Evolutionary conservation across 2,113 vertebrate genomes (phyloP).

Genomic region (Pluvianellus socialis): DNA sequence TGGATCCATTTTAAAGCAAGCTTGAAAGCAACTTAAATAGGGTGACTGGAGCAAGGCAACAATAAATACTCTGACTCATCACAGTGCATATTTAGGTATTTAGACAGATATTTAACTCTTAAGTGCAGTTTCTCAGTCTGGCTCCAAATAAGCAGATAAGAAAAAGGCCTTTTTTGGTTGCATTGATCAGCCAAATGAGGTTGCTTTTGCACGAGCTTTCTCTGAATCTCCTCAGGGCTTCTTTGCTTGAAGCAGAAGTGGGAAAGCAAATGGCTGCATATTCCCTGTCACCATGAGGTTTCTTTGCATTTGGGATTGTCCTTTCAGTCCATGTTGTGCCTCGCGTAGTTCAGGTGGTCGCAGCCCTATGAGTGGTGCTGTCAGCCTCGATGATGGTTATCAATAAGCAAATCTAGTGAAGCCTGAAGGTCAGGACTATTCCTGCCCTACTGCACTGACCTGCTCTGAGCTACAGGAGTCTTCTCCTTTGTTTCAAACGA

Average conservation of each 20-base stretch:
- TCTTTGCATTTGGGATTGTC: not conserved
- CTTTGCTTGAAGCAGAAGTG: not conserved
- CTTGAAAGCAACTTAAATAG: not conserved
- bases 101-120: not conserved
- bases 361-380: not conserved
- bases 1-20: not conserved
- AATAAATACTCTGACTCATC: conserved; percentile 11
- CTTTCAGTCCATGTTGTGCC: not conserved
- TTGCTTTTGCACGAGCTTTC: not conserved
- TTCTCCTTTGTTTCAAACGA: not conserved
- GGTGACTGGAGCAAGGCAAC: not conserved
- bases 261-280: not conserved
- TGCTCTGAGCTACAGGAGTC: not conserved
- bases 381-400: not conserved
- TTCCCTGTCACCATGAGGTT: not conserved
- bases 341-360: accelerated
- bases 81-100: not conserved
- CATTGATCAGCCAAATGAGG: not conserved
- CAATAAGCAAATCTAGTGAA: not conserved
- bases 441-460: not conserved
- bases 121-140: not conserved
- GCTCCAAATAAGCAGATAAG: not conserved
- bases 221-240: not conserved
- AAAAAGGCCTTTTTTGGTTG: not conserved
- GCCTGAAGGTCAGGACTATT: not conserved